Conservation (phyloP, 1,140 invertebrate species). For the Aphaenogaster rudis region DNA sequence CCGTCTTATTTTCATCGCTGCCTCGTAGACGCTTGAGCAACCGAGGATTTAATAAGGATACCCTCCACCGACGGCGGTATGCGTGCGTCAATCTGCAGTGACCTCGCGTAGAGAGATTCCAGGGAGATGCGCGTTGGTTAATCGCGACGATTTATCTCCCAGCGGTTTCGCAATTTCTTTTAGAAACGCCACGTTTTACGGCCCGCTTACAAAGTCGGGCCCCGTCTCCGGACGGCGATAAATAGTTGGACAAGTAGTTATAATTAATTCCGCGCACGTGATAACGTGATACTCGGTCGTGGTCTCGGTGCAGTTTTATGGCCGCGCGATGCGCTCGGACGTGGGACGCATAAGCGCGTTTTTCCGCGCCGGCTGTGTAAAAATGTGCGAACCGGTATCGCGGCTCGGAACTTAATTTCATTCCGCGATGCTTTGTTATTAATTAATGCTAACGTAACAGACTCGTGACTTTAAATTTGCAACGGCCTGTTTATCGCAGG, state of each 20-base stretch:
- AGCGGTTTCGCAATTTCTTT: conserved; percentile 41
- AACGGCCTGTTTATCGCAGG: neutral
- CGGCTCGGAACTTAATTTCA: neutral
- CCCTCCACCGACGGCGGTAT: conserved; percentile 7
- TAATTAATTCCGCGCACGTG: conserved; percentile 44
- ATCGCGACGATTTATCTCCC: conserved; percentile 43
- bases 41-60: conserved; percentile 31
- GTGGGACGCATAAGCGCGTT: conserved; percentile 19
- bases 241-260: conserved; percentile 4
- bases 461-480: neutral
- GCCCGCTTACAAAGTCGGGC: neutral
- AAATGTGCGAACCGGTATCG: neutral
- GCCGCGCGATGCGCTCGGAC: conserved; percentile 1
- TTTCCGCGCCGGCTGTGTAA: conserved; percentile 4
- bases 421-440: neutral
- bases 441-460: neutral
- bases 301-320: conserved; percentile 4
- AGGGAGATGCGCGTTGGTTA: conserved; percentile 27
- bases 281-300: conserved; percentile 23
- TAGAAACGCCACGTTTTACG: neutral
- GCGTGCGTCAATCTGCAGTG: neutral
- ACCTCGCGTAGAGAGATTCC: conserved; percentile 13
- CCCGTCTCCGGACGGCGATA: neutral
- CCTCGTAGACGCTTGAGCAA: neutral
- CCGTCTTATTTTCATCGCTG: neutral